phyloP scores from a whole-genome alignment of 2,113 vertebrate species.

The Pachycephala philippinensis region DNA sequence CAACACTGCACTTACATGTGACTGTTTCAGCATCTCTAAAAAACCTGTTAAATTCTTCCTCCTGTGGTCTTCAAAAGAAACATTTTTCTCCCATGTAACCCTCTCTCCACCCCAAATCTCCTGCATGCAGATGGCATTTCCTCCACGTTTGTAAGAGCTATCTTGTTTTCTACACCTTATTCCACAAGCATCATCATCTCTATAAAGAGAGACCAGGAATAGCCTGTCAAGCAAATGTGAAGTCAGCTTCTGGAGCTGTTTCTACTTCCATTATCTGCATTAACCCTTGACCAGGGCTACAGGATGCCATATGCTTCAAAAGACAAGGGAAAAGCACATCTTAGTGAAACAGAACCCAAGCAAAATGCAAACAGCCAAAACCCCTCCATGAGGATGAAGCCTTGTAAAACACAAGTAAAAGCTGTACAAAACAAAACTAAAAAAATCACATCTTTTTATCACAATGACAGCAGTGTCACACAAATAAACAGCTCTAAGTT shows the following conservation, averaged over 20 bases:
- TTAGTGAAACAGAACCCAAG: not conserved
- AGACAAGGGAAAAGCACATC: not conserved
- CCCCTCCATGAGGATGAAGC: not conserved
- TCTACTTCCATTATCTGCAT: not conserved
- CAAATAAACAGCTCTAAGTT: not conserved
- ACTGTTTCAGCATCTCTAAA: not conserved
- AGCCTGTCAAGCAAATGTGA: not conserved
- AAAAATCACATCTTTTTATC: not conserved
- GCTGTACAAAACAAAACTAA: not conserved
- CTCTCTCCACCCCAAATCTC: not conserved
- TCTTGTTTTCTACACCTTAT: not conserved
- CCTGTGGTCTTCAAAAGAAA: not conserved
- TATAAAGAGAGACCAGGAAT: not conserved
- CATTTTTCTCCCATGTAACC: not conserved
- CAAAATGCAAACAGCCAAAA: not conserved
- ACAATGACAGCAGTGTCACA: not conserved
- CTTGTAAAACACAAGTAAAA: not conserved
- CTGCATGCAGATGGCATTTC: not conserved
- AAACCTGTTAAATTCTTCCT: not conserved
- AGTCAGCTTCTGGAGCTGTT: not conserved
- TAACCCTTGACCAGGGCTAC: not conserved
- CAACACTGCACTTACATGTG: not conserved
- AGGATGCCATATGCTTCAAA: not conserved
- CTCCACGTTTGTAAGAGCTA: not conserved
- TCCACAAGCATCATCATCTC: not conserved